These are phyloP conservation scores for Gorsachius magnificus DNA, from an alignment of 2,797 vertebrate species.

Conservation along the genomic window DNA sequence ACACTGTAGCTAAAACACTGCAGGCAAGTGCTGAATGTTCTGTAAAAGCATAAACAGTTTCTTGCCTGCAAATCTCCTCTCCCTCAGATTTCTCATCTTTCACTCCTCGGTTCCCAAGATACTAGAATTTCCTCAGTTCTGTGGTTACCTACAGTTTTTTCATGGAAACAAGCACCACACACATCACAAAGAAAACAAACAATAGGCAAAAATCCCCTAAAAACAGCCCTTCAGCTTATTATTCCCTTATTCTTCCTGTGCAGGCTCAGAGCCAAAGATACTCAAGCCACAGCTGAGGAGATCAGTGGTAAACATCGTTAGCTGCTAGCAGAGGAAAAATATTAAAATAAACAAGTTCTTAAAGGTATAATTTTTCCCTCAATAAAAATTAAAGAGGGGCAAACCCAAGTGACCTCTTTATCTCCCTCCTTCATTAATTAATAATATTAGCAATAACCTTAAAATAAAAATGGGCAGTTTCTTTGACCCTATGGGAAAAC, in stretches of 20 bases:
- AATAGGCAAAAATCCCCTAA: constrained; percentile 23
- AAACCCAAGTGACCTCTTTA: background rate
- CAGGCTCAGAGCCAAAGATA: constrained; percentile 32
- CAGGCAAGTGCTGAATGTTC: constrained; percentile 7
- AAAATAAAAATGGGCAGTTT: background rate
- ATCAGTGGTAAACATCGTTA: background rate
- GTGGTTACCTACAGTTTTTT: constrained; percentile 30
- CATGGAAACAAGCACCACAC: background rate
- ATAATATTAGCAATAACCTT: background rate
- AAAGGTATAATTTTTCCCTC: background rate
- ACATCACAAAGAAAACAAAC: constrained; percentile 17
- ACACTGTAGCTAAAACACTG: constrained; percentile 6
- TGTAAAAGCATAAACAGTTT: constrained; percentile 39
- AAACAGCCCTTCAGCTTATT: constrained; percentile 13
- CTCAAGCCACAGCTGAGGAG: background rate
- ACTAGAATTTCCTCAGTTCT: constrained; percentile 1
- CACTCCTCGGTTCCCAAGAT: background rate
- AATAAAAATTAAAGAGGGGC: background rate
- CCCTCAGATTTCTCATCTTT: constrained; percentile 13
- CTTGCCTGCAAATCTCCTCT: constrained; percentile 10
- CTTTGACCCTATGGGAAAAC: background rate
- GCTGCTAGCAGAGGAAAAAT: background rate
- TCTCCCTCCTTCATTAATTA: background rate
- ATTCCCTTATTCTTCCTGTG: constrained; percentile 23
- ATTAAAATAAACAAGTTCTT: background rate